Percentiles rank a stretch among this genome's conserved stretches.
Conservation (phyloP, 2,888 invertebrate genomes). For the Gari tellinella region DNA sequence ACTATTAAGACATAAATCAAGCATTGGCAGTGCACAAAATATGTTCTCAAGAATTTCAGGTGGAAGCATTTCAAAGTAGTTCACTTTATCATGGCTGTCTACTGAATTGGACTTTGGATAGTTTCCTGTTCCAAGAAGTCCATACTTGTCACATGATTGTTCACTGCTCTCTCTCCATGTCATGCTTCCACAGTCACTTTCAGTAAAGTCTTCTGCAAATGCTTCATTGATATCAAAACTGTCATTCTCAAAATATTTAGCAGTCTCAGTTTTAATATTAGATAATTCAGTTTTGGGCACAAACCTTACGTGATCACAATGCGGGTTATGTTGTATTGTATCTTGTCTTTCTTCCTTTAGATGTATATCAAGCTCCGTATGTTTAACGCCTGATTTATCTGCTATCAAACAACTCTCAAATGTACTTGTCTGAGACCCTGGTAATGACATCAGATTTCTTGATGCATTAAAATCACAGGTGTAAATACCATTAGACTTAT, state of each 20-base stretch:
- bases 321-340: conserved; percentile 17
- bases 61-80: conserved; percentile 75
- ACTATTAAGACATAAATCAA: conserved; percentile 76
- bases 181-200: not conserved
- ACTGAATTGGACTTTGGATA: conserved; percentile 14
- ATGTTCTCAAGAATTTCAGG: conserved; percentile 78
- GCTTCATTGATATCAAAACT: conserved; percentile 50
- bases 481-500: conserved; percentile 53
- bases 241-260: conserved; percentile 44
- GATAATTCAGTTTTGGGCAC: conserved; percentile 17
- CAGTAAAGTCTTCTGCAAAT: conserved; percentile 50
- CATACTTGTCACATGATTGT: conserved; percentile 60
- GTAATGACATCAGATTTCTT: conserved; percentile 47
- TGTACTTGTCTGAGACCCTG: conserved; percentile 7
- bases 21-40: conserved; percentile 78
- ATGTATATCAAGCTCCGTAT: conserved; percentile 41
- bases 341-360: conserved; percentile 27
- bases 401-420: conserved; percentile 1
- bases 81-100: conserved; percentile 32
- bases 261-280: conserved; percentile 22
- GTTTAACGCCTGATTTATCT: conserved; percentile 58
- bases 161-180: too few relatives aligned
- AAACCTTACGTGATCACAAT: conserved; percentile 1
- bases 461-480: conserved; percentile 57
- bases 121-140: too few relatives aligned